Conservation (phyloP, 2,797 vertebrate genomes). For the Cheirogaleus major region DNA sequence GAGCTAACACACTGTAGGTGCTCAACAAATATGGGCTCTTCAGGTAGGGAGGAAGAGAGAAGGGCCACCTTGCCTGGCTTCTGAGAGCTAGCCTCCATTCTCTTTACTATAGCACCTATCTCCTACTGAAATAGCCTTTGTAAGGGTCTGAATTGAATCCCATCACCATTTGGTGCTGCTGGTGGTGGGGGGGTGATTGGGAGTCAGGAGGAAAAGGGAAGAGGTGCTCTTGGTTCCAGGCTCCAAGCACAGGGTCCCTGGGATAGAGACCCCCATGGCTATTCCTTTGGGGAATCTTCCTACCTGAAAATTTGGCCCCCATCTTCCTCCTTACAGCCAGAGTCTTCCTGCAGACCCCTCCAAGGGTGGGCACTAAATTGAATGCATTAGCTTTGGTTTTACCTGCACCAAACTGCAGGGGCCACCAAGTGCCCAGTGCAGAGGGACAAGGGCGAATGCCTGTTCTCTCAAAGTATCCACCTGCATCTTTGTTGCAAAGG, state of each 20-base stretch:
- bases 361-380: neutral
- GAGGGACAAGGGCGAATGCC: neutral
- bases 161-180: neutral
- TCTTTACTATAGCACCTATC: too few relatives aligned
- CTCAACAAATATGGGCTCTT: neutral
- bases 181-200: neutral
- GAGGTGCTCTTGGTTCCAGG: neutral
- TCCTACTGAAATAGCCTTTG: neutral
- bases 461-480: neutral
- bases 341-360: neutral
- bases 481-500: neutral
- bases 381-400: neutral
- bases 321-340: neutral
- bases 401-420: neutral
- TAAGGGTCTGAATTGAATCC: neutral
- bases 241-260: neutral
- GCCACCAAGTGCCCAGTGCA: neutral
- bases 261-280: neutral
- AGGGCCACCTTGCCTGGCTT: neutral
- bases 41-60: neutral
- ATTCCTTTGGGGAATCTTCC: neutral
- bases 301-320: neutral
- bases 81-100: neutral
- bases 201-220: neutral
- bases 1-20: neutral